Evolutionary conservation across 2,113 vertebrate species (phyloP), one percentile per base, ranked within the genome.

Genomic region (Struthio camelus): DNA sequence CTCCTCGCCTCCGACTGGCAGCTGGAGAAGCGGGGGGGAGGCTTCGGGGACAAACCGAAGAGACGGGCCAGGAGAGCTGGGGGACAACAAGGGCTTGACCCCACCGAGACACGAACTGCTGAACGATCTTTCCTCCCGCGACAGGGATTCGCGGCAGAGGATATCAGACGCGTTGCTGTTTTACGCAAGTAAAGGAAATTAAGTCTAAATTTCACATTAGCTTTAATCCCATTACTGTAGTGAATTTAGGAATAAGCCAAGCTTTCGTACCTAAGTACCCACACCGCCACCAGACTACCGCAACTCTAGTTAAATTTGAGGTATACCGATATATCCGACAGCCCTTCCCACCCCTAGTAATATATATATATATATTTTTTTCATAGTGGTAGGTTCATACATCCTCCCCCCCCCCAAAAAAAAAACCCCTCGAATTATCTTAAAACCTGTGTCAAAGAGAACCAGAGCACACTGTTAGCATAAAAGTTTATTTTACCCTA

Each of bases 401-500:
- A 3, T 12, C 16, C 7, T 14, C 14, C 2, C 9, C 8, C 7
- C 15, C 14, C 2, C 9, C 8, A 19, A 11, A n/a, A 18, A 14
- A 24, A 27, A 38, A 53, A 51, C 22, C 50, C 23, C 22, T 3
- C 30, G 15, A 10, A 40, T 22, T 27, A 12, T 12, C 25, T 70
- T 46, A 3, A 32, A 80, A 22, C 10, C 30, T 87, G 77, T 56
- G 54, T 76, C 62, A 80, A 67, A 90, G 25, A 86, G 56, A 95
- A 80, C 7, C 42, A 77, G 34, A 94, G 90, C 84, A 80, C 67
- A 18, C 9, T 59, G 75, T 92, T 96, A 96, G 94, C 80, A 14
- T 73, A 94, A 98, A 96, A 58, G 62, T 97, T 98, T 98, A 98
- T 98, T 98, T 87, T 82, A 82, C 80, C 96, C 94, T 89, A 80